Evolutionary conservation across 2,797 vertebrate genomes (phyloP), one percentile per base, ranked within the genome.

Genomic region (Psittacula echo): DNA sequence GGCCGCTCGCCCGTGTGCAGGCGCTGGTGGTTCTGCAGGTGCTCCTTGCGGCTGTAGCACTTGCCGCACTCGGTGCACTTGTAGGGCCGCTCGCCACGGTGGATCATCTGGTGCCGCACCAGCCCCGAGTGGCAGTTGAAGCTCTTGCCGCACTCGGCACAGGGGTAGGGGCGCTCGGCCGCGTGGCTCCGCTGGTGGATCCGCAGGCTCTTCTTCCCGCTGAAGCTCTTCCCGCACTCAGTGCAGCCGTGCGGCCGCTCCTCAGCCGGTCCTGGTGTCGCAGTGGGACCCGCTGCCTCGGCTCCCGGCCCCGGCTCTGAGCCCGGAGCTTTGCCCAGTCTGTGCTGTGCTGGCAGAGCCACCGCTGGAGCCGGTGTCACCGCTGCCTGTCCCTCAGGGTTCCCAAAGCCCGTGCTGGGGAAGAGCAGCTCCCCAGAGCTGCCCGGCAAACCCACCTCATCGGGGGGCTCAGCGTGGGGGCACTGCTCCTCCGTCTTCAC

Each of bases 41-140:
- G 97, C 62, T 98, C 97, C 96, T 98, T 98, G 80, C 98, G 97
- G 97, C 97, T 98, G 96, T 98, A 98, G 89, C 97, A 97, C 90
- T 98, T 98, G 20, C 98, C 98, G 27, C 98, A 98, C 90, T 98
- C 98, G 2, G 93, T 71, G 76, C 98, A 98, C 82, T 98, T 97
- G 97, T 98, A 98, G 86, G 98, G 98, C 66, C 98, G 95, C 96
- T 98, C 98, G 1, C 98, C 98, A 11, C 98, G 97, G 62, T 98
- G 98, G 91, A 97, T 98, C 97, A 98, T 98, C 96, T 98, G 98
- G 95, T 98, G 97, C 90, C 97, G 95, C 94, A 98, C 97, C 94
- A 98, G 95, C 73, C 98, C 98, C 45, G 97, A 98, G 96, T 98
- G 97, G 96, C 98, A 98, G 62, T 98, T 98, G 97, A 98, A 98